Conservation (phyloP, 2,113 vertebrate species). For the Oceanites oceanicus region DNA sequence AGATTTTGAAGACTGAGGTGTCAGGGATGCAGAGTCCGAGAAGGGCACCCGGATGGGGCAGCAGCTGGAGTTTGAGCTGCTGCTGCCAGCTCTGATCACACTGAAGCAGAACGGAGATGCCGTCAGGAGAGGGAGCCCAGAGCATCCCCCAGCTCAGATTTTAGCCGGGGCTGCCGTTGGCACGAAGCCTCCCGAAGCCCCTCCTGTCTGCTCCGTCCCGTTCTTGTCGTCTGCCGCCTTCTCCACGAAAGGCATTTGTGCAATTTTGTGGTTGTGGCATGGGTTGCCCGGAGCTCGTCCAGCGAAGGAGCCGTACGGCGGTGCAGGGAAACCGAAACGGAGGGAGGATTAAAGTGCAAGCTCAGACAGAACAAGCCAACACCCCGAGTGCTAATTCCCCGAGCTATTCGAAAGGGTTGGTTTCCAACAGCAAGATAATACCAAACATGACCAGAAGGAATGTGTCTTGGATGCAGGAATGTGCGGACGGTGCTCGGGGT, state of each 20-base stretch:
- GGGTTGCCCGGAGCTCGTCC: neutral
- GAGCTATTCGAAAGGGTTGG: neutral
- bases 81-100: neutral
- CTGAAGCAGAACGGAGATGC: neutral
- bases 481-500: neutral
- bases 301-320: neutral
- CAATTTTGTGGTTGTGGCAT: neutral
- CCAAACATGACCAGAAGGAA: neutral
- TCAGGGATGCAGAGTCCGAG: neutral
- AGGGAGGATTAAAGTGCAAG: neutral
- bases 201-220: neutral
- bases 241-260: neutral
- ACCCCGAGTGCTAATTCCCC: neutral
- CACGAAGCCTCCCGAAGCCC: neutral
- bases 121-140: neutral
- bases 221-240: neutral
- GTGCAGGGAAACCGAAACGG: neutral
- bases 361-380: neutral
- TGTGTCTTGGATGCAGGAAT: neutral
- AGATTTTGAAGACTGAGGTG: neutral
- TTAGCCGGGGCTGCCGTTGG: neutral
- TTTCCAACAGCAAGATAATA: neutral
- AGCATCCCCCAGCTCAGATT: neutral
- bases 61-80: neutral
- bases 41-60: neutral